Base-by-base conservation (phyloP, 37 sponge, comb jelly and placozoan genomes). In the Spongilla lacustris region DNA sequence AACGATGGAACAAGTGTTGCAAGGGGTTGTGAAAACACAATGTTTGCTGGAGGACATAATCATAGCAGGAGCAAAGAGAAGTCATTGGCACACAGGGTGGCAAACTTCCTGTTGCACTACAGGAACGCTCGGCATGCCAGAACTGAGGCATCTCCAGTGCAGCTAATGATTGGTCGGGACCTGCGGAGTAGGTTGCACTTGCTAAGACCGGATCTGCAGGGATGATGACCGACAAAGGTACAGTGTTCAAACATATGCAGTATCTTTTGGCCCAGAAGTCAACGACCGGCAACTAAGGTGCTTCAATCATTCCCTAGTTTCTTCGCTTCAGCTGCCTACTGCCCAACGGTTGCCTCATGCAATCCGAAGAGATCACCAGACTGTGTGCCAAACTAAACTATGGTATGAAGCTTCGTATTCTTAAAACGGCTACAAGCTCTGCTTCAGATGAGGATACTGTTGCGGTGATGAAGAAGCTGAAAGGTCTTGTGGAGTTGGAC, bases 41-140 rank as follows among this genome's bases (percentile, higher is more conserved):
- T 58, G 58, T 17, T 19, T 58, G 58, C 14, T 58, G 58, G 58
- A 58, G 36, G 90, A 89, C 80, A 89, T 80, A 5, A 50, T 83
- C 10, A 48, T 83, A 13, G 31, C 83, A 36, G 83, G 83, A 30
- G 28, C 46, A 34, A 46, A 12, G 70, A 77, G 5, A 14, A 27
- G 11, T 24, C 83, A 11, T 21, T 88, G 22, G 10, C 66, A 21
- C 68, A 34, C 17, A 33, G 49, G 26, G 19, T 82, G 31, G 32
- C 30, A 17, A 68, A 66, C n/a, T 88, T 88, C 48, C 66, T 74
- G 8, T 4, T 68, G 13, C 21, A 28, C 19, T 88, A 88, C 41
- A 75, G 88, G 4, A 46, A 76, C 4, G 76, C 77, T 2, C 41
- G 75, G 21, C 87, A 87, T 79, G 33, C 80, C 23, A 86, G 80